Percentiles rank a stretch among this genome's conserved stretches.
phyloP scores from a whole-genome alignment of 2,888 invertebrate genomes.

The Brachyptera risi region DNA sequence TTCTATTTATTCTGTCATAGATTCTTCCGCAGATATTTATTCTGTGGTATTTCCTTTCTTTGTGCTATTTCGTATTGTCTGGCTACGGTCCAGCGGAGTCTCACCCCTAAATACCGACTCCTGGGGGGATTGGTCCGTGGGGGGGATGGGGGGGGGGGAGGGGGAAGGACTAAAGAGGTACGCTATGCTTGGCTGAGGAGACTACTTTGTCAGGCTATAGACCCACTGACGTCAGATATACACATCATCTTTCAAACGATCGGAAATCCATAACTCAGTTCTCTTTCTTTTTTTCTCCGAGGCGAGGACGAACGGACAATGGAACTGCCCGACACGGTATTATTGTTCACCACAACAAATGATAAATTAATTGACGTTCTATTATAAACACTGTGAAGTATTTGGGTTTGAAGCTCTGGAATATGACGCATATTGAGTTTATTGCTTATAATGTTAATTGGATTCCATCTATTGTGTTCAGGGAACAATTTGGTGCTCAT shows the following conservation, averaged over 20 bases:
- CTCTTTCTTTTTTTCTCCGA: conserved; percentile 17
- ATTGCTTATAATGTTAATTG: too few relatives aligned
- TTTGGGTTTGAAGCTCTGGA: too few relatives aligned
- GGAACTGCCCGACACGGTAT: conserved; percentile 6
- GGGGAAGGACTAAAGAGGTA: not conserved
- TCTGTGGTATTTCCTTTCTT: conserved; percentile 21
- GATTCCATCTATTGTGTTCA: too few relatives aligned
- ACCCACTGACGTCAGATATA: conserved; percentile 1
- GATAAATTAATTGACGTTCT: conserved; percentile 1
- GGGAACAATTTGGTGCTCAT: too few relatives aligned
- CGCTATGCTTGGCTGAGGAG: not conserved
- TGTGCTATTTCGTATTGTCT: conserved; percentile 7
- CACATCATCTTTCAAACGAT: conserved; percentile 22
- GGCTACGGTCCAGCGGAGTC: not conserved
- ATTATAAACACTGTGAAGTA: too few relatives aligned
- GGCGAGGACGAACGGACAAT: conserved; percentile 5
- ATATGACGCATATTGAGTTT: too few relatives aligned
- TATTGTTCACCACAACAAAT: conserved; percentile 10
- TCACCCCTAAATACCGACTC: conserved; percentile 5
- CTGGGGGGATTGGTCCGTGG: not conserved
- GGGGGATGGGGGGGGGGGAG: not conserved
- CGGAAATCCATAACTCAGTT: conserved; percentile 22
- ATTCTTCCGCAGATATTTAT: conserved; percentile 19
- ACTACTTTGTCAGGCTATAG: conserved; percentile 14
- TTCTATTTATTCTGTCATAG: conserved; percentile 22